phyloP scores from a whole-genome alignment of 2,888 invertebrate genomes.

The Yponomeuta malinellus region DNA sequence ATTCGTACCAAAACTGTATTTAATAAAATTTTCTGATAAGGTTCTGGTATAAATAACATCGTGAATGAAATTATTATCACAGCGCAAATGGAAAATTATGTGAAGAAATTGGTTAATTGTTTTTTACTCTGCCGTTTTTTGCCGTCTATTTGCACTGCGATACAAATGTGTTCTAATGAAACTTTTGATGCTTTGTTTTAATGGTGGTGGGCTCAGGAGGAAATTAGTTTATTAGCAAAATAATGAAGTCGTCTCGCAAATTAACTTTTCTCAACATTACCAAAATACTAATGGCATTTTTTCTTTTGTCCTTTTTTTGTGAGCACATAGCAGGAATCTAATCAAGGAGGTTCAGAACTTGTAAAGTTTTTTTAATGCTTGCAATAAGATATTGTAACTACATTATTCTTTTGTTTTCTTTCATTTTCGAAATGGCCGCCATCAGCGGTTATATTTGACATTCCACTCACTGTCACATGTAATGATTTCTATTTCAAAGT shows the following conservation, averaged over 20 bases:
- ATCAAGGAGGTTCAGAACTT: conserved; percentile 68
- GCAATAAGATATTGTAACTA: conserved; percentile 45
- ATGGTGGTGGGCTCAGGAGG: conserved; percentile 13
- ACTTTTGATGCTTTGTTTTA: conserved; percentile 5
- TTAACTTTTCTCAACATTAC: conserved; percentile 36
- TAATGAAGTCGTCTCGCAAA: conserved; percentile 34
- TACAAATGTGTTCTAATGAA: not conserved
- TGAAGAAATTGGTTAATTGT: not conserved
- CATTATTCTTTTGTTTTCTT: conserved; percentile 25
- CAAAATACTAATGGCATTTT: conserved; percentile 70
- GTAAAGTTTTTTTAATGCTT: conserved; percentile 70
- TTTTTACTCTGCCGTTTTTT: not conserved
- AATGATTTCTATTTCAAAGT: conserved; percentile 74
- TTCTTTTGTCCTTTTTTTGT: conserved; percentile 64
- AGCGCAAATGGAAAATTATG: not conserved
- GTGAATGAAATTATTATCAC: not conserved
- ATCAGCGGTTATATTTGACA: conserved; percentile 3
- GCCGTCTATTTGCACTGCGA: not conserved
- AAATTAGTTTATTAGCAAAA: conserved; percentile 23
- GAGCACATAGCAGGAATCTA: conserved; percentile 75
- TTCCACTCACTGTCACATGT: conserved; percentile 82
- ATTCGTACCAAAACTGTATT: not conserved
- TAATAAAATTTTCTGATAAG: not conserved
- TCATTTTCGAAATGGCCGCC: conserved; percentile 8
- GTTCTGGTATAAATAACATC: not conserved